Percentiles rank a stretch among this genome's conserved stretches.
Evolutionary conservation across 2,113 vertebrate species (phyloP).

Genomic region (Trinectes maculatus): DNA sequence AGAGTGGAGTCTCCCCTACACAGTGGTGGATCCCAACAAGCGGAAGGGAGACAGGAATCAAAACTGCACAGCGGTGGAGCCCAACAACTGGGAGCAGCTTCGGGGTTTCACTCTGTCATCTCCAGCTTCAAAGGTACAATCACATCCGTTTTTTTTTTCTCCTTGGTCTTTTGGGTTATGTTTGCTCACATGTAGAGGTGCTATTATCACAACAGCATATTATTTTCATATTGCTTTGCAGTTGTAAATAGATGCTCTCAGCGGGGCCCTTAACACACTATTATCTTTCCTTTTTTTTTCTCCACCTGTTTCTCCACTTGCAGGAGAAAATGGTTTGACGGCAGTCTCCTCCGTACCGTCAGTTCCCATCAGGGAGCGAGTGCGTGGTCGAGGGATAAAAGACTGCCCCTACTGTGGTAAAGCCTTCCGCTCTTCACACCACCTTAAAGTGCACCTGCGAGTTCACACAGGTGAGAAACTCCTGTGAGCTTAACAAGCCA

Average conservation of each 20-base stretch:
- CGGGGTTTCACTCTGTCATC: conserved; percentile 75
- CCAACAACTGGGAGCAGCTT: conserved; percentile 57
- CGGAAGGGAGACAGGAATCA: conserved; percentile 68
- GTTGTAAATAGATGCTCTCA: conserved; percentile 14
- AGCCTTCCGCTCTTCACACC: conserved; percentile 93
- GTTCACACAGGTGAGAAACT: conserved; percentile 90
- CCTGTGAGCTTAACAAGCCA: conserved; percentile 54
- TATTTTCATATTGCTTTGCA: conserved; percentile 30
- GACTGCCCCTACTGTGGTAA: conserved; percentile 95
- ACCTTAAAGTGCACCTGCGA: conserved; percentile 93
- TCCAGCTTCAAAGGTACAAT: conserved; percentile 79
- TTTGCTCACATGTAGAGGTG: conserved; percentile 11
- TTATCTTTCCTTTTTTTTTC: conserved; percentile 34
- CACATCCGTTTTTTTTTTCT: not conserved
- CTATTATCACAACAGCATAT: conserved; percentile 7
- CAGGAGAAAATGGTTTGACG: conserved; percentile 86
- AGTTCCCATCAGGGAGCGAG: conserved; percentile 80
- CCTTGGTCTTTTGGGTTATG: conserved; percentile 1
- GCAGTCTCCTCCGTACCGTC: conserved; percentile 76
- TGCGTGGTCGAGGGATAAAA: conserved; percentile 87
- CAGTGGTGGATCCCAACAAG: conserved; percentile 63
- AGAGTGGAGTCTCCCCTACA: conserved; percentile 71
- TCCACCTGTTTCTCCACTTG: conserved; percentile 7
- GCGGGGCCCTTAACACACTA: conserved; percentile 14
- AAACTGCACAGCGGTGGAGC: conserved; percentile 64